Evolutionary conservation across 2,113 vertebrate species (phyloP).

Genomic region (Rallus limicola): DNA sequence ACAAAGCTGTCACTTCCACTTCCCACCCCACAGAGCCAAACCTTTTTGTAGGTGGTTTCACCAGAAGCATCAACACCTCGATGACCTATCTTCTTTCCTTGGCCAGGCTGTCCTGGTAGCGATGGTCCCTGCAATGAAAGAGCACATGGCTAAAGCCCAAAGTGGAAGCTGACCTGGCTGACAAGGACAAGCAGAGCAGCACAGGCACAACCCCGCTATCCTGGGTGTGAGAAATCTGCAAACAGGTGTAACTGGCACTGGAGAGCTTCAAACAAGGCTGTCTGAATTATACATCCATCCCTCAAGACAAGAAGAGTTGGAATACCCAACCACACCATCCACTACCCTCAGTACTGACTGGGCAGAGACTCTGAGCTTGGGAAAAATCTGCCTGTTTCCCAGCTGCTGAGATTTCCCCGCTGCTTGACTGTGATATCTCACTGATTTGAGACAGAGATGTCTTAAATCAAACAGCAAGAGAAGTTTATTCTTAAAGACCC

Average conservation of each 20-base stretch:
- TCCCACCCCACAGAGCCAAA: neutral
- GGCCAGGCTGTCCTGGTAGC: conserved; percentile 80
- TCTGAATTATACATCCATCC: neutral
- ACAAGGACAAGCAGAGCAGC: neutral
- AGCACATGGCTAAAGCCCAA: neutral
- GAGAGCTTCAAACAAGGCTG: neutral
- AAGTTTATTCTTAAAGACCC: neutral
- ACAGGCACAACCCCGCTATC: neutral
- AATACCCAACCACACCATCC: neutral
- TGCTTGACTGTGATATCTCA: neutral
- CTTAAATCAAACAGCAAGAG: neutral
- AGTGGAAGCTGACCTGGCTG: neutral
- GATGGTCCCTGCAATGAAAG: conserved; percentile 78
- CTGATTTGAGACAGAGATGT: neutral
- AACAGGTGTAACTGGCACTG: neutral
- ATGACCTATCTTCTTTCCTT: conserved; percentile 93
- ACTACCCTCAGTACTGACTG: neutral
- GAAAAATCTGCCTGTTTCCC: neutral
- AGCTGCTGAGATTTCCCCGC: neutral
- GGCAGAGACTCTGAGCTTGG: neutral
- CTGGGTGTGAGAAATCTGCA: neutral
- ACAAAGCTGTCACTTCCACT: too few relatives aligned
- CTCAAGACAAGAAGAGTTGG: neutral
- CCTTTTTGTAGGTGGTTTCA: conserved; percentile 98
- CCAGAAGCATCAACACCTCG: conserved; percentile 94